phyloP scores from a whole-genome alignment of 1,140 invertebrate genomes.

The Hylaeus anthracinus region DNA sequence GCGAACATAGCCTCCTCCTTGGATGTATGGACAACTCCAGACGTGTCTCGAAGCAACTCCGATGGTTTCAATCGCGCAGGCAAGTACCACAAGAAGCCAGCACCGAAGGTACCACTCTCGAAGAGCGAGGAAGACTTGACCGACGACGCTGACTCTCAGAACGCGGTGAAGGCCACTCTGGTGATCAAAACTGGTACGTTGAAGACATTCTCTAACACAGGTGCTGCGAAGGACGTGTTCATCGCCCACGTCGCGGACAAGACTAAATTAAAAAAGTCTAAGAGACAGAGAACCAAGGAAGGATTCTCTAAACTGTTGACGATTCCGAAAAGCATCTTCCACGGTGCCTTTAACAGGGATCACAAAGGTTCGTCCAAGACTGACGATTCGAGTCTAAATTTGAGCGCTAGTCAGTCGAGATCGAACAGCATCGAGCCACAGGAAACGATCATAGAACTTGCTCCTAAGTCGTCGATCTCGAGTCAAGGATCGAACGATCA shows the following conservation, averaged over 20 bases:
- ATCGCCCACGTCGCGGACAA: slow-evolving; percentile 47
- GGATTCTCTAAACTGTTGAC: slow-evolving; percentile 74
- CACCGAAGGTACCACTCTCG: slow-evolving; percentile 69
- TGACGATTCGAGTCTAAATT: slow-evolving; percentile 52
- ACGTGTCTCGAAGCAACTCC: slow-evolving; percentile 59
- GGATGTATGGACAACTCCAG: slow-evolving; percentile 50
- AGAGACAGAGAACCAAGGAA: slow-evolving; percentile 64
- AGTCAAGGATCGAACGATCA: slow-evolving; percentile 3
- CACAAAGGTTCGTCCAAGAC: slow-evolving; percentile 47
- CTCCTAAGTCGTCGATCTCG: slow-evolving; percentile 20
- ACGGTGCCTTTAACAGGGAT: slow-evolving; percentile 74
- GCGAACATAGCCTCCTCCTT: background rate
- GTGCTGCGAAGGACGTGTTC: slow-evolving; percentile 61
- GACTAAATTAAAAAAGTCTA: slow-evolving; percentile 49
- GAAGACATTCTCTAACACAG: slow-evolving; percentile 69
- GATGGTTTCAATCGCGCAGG: slow-evolving; percentile 71
- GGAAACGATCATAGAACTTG: slow-evolving; percentile 37
- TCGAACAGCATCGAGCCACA: slow-evolving; percentile 67
- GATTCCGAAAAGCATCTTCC: slow-evolving; percentile 76
- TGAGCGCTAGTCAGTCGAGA: slow-evolving; percentile 54
- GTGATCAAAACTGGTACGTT: slow-evolving; percentile 76
- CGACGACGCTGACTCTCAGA: slow-evolving; percentile 50
- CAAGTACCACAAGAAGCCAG: slow-evolving; percentile 77
- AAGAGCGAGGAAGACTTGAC: slow-evolving; percentile 40
- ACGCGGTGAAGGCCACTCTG: slow-evolving; percentile 74